Evolutionary conservation across 2,888 invertebrate genomes (phyloP).

Genomic region (Bombylius major): DNA sequence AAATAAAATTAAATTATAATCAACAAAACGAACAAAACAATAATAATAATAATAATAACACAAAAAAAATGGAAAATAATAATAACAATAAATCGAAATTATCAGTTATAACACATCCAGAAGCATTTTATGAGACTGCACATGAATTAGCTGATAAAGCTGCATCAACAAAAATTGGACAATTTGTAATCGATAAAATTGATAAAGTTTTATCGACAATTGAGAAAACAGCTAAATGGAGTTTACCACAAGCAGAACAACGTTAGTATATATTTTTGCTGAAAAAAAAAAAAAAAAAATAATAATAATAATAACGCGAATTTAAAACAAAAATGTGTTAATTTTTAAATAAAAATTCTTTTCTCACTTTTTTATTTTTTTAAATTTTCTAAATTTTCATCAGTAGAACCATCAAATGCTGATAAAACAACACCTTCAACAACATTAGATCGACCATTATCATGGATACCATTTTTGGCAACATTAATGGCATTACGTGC

Average conservation of each 20-base stretch:
- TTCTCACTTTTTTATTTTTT: no score
- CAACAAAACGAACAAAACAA: neutral
- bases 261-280: conserved; percentile 17
- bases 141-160: conserved; percentile 23
- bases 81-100: neutral
- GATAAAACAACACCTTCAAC: neutral
- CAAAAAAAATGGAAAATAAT: neutral
- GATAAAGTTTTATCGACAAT: conserved; percentile 25
- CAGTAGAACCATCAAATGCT: neutral
- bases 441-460: conserved; percentile 26
- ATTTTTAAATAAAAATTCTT: no score
- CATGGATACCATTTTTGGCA: conserved; percentile 29
- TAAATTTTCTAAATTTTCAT: no score
- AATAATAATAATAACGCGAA: no score
- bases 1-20: neutral
- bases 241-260: conserved; percentile 22
- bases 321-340: no score
- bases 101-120: neutral
- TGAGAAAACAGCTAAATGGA: conserved; percentile 34
- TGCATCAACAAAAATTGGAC: conserved; percentile 26
- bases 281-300: neutral
- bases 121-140: conserved; percentile 16
- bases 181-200: conserved; percentile 23
- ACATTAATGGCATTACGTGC: conserved; percentile 27
- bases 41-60: neutral